These are phyloP conservation scores for Grammomys surdaster DNA, from an alignment of 2,113 vertebrate species.

Conservation along the genomic window DNA sequence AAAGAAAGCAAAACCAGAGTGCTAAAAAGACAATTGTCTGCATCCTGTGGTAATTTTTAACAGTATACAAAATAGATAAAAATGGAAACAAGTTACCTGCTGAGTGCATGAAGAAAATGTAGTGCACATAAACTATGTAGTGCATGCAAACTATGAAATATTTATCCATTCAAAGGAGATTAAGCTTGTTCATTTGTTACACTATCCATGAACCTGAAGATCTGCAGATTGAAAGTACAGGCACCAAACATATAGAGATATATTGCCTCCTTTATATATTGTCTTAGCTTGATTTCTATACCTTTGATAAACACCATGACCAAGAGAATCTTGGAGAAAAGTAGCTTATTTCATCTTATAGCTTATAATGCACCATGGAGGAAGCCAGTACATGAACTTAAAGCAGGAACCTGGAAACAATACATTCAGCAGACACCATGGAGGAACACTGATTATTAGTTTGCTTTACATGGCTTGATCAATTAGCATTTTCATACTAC, in stretches of 20 bases:
- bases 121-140: too few relatives aligned
- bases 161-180: not conserved
- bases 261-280: not conserved
- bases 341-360: not conserved
- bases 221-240: not conserved
- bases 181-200: not conserved
- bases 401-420: not conserved
- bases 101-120: not conserved
- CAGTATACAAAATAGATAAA: not conserved
- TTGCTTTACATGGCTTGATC: not conserved
- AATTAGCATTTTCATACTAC: not conserved
- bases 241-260: not conserved
- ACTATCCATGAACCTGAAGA: not conserved
- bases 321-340: not conserved
- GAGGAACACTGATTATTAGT: not conserved
- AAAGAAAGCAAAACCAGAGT: not conserved
- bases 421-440: not conserved
- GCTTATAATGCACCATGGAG: not conserved
- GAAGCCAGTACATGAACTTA: not conserved
- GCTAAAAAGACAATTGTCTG: not conserved
- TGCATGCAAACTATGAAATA: not conserved
- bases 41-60: not conserved
- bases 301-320: not conserved
- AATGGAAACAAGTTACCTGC: not conserved
- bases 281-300: not conserved